These are phyloP conservation scores for Colaptes auratus DNA, from an alignment of 2,113 vertebrate species.

Conservation along the genomic window DNA sequence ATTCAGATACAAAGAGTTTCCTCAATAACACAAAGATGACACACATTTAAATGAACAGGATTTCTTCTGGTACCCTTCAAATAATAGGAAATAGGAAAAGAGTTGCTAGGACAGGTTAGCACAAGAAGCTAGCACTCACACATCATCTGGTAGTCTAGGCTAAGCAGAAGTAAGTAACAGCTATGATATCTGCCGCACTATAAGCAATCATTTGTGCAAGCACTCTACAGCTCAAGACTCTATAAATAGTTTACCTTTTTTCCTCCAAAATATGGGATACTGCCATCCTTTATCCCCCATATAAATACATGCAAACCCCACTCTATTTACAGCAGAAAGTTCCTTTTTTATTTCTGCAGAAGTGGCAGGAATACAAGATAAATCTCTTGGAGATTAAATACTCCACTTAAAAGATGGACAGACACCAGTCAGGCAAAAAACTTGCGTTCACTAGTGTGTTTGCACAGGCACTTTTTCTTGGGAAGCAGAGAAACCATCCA, in stretches of 20 bases:
- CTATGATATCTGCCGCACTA: neutral
- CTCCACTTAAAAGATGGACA: neutral
- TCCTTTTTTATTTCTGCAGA: neutral
- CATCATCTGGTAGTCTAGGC: neutral
- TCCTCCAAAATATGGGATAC: neutral
- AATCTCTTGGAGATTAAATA: neutral
- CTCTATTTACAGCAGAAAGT: neutral
- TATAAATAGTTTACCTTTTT: neutral
- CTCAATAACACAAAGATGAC: neutral
- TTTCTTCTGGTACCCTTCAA: neutral
- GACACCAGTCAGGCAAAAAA: neutral
- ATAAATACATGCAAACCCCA: neutral
- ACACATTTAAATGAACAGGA: neutral
- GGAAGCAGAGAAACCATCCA: neutral
- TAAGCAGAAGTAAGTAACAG: neutral
- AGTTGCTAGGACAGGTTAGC: neutral
- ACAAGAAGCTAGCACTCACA: neutral
- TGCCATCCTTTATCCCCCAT: neutral
- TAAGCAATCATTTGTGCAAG: neutral
- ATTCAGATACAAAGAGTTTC: neutral
- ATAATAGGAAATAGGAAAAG: neutral
- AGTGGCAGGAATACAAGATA: neutral
- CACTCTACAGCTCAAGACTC: neutral
- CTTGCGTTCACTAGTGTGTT: fast-evolving
- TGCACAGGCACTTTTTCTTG: neutral